phyloP scores from a whole-genome alignment of 1,140 invertebrate species.

The Monomorium pharaonis region DNA sequence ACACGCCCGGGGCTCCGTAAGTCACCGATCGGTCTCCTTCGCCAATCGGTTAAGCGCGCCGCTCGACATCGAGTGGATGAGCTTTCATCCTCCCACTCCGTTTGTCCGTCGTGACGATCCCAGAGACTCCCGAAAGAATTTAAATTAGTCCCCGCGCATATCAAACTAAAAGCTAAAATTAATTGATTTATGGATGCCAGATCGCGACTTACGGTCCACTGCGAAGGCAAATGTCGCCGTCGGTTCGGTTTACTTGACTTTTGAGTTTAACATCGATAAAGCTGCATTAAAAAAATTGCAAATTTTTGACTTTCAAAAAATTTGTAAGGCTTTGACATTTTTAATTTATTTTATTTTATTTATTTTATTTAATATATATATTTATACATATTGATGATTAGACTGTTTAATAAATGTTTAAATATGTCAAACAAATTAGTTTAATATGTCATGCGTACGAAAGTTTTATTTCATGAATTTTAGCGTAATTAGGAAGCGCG shows the following conservation, averaged over 20 bases:
- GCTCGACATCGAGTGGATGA: slow-evolving; percentile 52
- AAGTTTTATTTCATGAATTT: not conserved
- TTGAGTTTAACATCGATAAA: not conserved
- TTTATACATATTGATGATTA: not conserved
- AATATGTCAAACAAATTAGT: not conserved
- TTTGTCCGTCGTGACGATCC: slow-evolving; percentile 73
- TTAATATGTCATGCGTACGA: not conserved
- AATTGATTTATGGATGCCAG: slow-evolving; percentile 81
- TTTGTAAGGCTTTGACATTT: not conserved
- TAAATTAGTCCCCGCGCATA: slow-evolving; percentile 81
- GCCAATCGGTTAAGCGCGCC: slow-evolving; percentile 15
- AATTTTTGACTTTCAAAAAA: not conserved
- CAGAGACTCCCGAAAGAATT: slow-evolving; percentile 82
- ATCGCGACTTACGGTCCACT: not conserved
- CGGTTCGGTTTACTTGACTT: not conserved
- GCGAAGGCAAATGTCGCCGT: not conserved
- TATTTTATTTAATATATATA: not conserved
- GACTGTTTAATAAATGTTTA: not conserved
- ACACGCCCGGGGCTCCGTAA: slow-evolving; percentile 34
- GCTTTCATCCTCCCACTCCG: slow-evolving; percentile 46
- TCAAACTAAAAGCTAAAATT: slow-evolving; percentile 84
- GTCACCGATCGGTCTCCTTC: slow-evolving; percentile 69
- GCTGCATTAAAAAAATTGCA: not conserved
- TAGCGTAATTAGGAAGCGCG: slow-evolving; percentile 6
- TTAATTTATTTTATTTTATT: not conserved